A percentile compares a stretch with the other conserved stretches of the same genome.
Conservation (phyloP, 2,888 invertebrate species). For the Agonopterix heracliana region DNA sequence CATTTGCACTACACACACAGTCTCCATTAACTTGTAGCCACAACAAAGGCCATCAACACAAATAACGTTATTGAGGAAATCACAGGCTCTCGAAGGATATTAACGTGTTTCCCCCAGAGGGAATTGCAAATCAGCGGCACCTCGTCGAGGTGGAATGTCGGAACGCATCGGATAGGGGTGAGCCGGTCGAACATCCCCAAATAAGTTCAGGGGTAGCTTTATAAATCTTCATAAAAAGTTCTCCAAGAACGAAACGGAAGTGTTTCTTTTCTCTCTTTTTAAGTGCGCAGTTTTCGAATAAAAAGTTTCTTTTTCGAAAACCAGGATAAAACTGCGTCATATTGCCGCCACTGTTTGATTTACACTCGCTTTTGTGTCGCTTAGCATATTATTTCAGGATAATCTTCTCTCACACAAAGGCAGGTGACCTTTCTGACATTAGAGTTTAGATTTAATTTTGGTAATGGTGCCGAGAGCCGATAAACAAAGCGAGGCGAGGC, state of each 20-base stretch:
- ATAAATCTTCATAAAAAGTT: no score
- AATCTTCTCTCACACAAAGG: no score
- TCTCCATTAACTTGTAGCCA: slow-evolving; percentile 7
- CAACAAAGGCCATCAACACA: slow-evolving; percentile 38
- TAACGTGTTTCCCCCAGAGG: slow-evolving; percentile 40
- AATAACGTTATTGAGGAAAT: slow-evolving; percentile 46
- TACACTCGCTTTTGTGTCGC: no score
- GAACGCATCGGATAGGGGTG: slow-evolving; percentile 30
- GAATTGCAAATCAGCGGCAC: slow-evolving; percentile 47
- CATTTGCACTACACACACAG: no score
- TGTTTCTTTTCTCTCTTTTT: no score
- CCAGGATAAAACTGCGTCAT: no score
- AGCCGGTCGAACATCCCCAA: slow-evolving; percentile 10
- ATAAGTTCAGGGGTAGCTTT: slow-evolving; percentile 2
- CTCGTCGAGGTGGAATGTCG: slow-evolving; percentile 18
- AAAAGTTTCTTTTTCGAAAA: no score
- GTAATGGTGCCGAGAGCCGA: slow-evolving; percentile 37
- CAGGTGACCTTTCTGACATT: neutral
- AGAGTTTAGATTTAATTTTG: slow-evolving; percentile 30
- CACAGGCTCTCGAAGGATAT: slow-evolving; percentile 40
- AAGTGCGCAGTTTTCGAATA: no score
- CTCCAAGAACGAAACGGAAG: no score
- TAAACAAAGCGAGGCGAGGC: slow-evolving; percentile 34
- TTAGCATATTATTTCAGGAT: no score
- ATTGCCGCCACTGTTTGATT: no score